Conservation (phyloP, 2,888 invertebrate genomes). For the Scotopteryx bipunctaria region DNA sequence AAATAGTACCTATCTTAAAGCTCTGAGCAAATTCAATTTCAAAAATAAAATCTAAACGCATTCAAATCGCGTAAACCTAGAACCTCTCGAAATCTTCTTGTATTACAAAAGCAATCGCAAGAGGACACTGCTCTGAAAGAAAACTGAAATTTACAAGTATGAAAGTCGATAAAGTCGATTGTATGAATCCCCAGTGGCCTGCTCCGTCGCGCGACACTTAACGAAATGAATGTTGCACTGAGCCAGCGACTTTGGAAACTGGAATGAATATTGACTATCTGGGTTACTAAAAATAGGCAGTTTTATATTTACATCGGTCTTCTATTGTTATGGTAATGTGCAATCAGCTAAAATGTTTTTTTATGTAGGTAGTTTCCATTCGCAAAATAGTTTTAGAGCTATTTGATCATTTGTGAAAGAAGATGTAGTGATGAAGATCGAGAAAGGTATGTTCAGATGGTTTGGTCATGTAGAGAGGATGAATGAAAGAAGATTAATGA, state of each 20-base stretch:
- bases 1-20: no score
- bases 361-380: no score
- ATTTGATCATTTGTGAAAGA: no score
- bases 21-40: conserved; percentile 4
- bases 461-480: no score
- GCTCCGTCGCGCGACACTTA: conserved; percentile 48
- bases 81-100: conserved; percentile 17
- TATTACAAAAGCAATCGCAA: conserved; percentile 33
- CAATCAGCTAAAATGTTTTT: no score
- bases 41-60: conserved; percentile 1
- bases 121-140: conserved; percentile 38
- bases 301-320: no score
- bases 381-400: no score
- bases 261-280: conserved; percentile 40
- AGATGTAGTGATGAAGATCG: no score
- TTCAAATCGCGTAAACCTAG: conserved; percentile 11
- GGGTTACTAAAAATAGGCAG: conserved; percentile 7
- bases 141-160: conserved; percentile 55
- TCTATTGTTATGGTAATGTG: no score
- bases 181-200: conserved; percentile 52
- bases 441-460: no score
- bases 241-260: conserved; percentile 46
- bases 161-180: conserved; percentile 54
- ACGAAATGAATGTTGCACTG: conserved; percentile 52
- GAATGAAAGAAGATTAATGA: no score